A percentile compares a stretch with the other conserved stretches of the same genome.
phyloP scores from a whole-genome alignment of 23 tunicate species.

The Halocynthia roretzi region DNA sequence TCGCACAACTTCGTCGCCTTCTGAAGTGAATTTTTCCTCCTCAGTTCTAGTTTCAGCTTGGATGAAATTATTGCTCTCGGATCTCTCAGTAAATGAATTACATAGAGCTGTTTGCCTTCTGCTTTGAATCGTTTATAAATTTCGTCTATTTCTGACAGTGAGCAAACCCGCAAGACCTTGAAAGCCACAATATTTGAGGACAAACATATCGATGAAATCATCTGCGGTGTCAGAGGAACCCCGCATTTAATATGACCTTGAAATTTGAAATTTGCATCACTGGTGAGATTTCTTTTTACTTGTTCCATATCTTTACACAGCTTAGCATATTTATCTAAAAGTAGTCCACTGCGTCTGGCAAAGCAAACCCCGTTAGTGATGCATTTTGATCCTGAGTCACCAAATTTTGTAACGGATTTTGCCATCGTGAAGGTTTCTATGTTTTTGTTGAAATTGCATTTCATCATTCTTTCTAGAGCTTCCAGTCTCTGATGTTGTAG shows the following conservation, averaged over 20 bases:
- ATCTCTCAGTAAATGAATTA: constrained; percentile 69
- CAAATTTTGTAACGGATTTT: constrained; percentile 6
- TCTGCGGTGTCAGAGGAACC: constrained; percentile 1
- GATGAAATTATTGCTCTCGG: constrained; percentile 79
- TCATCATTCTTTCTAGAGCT: constrained; percentile 14
- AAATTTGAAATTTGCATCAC: background rate
- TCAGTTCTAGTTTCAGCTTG: background rate
- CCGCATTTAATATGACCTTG: background rate
- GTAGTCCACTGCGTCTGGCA: constrained; percentile 16
- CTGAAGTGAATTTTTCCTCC: background rate
- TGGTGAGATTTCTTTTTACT: too few relatives aligned
- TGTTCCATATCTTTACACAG: background rate
- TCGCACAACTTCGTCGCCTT: constrained; percentile 7
- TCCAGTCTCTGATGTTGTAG: constrained; percentile 29
- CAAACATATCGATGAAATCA: constrained; percentile 37
- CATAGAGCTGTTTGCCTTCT: constrained; percentile 11
- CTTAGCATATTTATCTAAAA: constrained; percentile 22
- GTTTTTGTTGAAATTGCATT: constrained; percentile 36
- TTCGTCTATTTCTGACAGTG: constrained; percentile 11
- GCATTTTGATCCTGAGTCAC: constrained; percentile 35
- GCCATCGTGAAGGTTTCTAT: constrained; percentile 16
- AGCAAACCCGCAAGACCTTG: constrained; percentile 66
- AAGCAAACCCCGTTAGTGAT: constrained; percentile 41
- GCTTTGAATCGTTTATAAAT: constrained; percentile 12
- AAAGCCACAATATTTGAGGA: constrained; percentile 24